These are phyloP conservation scores for Acanthopleura granulata DNA, from an alignment of 2,888 invertebrate genomes.

Conservation along the genomic window DNA sequence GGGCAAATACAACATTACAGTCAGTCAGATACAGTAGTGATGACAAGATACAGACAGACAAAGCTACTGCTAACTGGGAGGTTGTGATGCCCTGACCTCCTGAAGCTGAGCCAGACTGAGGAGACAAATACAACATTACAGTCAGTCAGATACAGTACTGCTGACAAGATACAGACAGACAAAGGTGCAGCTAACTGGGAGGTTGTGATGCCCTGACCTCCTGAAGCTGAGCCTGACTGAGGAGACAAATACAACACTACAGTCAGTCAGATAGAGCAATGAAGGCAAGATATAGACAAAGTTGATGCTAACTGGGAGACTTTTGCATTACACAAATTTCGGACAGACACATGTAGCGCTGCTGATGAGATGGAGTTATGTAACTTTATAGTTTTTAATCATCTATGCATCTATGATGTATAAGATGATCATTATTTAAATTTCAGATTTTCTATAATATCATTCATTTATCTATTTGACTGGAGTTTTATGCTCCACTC, in stretches of 20 bases:
- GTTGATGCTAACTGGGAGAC: no score
- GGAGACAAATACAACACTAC: constrained; percentile 15
- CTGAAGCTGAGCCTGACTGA: not conserved
- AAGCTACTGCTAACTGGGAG: constrained; percentile 81
- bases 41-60: constrained; percentile 73
- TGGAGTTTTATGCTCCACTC: no score
- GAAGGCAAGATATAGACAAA: not conserved
- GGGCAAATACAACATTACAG: constrained; percentile 23
- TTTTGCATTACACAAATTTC: no score
- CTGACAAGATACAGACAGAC: constrained; percentile 70
- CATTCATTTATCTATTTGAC: no score
- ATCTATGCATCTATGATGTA: no score
- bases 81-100: constrained; percentile 75
- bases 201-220: constrained; percentile 75
- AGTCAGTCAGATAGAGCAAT: constrained; percentile 13
- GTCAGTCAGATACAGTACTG: not conserved
- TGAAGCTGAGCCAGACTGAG: not conserved
- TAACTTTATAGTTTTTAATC: no score
- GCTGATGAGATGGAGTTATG: no score
- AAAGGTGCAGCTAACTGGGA: constrained; percentile 83
- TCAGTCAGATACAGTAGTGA: not conserved
- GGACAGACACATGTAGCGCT: no score
- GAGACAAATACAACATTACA: constrained; percentile 19
- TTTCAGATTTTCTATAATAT: no score
- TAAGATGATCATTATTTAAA: no score